phyloP scores from a whole-genome alignment of 1,140 invertebrate species.

The Dendroctonus valens region DNA sequence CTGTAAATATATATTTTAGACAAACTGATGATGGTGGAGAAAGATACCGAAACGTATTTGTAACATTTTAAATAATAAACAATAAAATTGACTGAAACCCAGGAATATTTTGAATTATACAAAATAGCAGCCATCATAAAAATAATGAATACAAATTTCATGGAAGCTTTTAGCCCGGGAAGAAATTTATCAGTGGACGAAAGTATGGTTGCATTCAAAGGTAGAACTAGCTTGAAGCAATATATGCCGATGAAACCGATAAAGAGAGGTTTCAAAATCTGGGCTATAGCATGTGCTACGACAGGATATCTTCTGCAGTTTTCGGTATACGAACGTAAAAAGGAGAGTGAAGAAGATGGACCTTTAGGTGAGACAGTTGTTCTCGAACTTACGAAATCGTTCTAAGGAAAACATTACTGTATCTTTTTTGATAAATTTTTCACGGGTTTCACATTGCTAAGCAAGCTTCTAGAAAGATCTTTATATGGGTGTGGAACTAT shows the following conservation, averaged over 20 bases:
- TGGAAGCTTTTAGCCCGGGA: not conserved
- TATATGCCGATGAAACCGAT: slow-evolving; percentile 53
- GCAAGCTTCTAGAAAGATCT: not conserved
- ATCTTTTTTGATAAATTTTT: not conserved
- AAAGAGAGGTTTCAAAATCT: slow-evolving; percentile 52
- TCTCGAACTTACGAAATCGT: not conserved
- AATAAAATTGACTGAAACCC: too few species aligned
- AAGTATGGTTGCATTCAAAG: slow-evolving; percentile 38
- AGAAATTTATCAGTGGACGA: slow-evolving; percentile 22
- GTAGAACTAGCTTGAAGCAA: slow-evolving; percentile 48
- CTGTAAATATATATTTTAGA: too few species aligned
- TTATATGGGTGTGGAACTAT: not conserved
- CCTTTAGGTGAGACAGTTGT: not conserved
- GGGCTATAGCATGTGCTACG: slow-evolving; percentile 33
- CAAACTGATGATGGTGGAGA: too few species aligned
- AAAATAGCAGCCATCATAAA: too few species aligned
- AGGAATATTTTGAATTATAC: too few species aligned
- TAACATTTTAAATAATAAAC: too few species aligned
- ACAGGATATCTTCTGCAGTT: not conserved
- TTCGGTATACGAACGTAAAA: not conserved
- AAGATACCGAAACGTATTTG: too few species aligned
- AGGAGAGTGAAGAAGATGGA: not conserved
- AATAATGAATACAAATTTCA: too few species aligned
- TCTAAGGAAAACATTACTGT: not conserved
- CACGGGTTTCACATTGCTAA: not conserved